phyloP scores from a whole-genome alignment of 2,888 invertebrate species.

The Cheilosia vulpina region DNA sequence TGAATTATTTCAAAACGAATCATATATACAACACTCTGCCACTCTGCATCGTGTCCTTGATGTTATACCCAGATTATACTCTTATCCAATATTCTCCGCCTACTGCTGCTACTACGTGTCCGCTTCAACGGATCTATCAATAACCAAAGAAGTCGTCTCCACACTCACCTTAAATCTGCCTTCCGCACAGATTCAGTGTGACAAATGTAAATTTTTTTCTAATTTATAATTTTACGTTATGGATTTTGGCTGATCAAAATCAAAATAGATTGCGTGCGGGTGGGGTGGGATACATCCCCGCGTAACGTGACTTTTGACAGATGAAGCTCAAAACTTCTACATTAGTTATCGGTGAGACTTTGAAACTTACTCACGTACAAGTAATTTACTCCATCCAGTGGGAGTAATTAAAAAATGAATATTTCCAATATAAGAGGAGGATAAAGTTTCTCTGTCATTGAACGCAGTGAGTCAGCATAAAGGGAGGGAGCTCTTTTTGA shows the following conservation, averaged over 20 bases:
- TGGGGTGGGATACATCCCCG: neutral
- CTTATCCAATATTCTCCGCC: neutral
- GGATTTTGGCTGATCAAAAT: slow-evolving; percentile 14
- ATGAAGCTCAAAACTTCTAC: slow-evolving; percentile 66
- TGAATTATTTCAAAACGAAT: slow-evolving; percentile 36
- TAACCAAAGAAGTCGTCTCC: slow-evolving; percentile 1
- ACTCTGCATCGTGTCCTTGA: neutral
- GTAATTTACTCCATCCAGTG: slow-evolving; percentile 67
- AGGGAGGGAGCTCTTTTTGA: slow-evolving; percentile 11
- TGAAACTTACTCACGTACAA: slow-evolving; percentile 62
- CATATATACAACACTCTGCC: slow-evolving; percentile 3
- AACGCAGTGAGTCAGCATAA: slow-evolving; percentile 52
- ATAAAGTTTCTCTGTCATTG: slow-evolving; percentile 26
- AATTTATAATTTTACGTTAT: slow-evolving; percentile 57
- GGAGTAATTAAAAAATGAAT: slow-evolving; percentile 60
- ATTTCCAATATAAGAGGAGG: slow-evolving; percentile 33
- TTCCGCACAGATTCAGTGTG: neutral
- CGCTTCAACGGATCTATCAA: slow-evolving; percentile 42
- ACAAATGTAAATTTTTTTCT: slow-evolving; percentile 57
- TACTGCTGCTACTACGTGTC: slow-evolving; percentile 5
- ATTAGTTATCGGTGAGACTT: slow-evolving; percentile 67
- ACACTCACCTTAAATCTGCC: slow-evolving; percentile 21
- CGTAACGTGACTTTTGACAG: slow-evolving; percentile 57
- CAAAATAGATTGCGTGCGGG: neutral
- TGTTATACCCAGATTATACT: neutral